These are phyloP conservation scores for Cataglyphis rosenhaueri DNA, from an alignment of 2,888 invertebrate genomes.

Conservation along the genomic window DNA sequence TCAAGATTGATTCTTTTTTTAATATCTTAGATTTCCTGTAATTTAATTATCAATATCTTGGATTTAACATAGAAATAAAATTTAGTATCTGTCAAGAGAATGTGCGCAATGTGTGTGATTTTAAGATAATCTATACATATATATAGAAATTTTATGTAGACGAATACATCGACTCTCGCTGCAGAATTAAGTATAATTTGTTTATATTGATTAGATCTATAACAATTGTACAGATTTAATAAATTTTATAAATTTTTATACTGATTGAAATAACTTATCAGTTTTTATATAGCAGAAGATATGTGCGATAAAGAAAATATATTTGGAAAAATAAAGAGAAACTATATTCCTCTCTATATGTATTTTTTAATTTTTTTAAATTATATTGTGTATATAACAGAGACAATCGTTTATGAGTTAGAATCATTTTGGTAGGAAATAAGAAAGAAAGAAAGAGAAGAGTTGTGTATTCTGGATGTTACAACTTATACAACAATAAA, in stretches of 20 bases:
- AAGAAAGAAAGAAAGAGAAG: neutral
- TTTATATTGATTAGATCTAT: slow-evolving; percentile 18
- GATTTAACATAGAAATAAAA: neutral
- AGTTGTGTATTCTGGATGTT: neutral
- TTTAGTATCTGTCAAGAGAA: slow-evolving; percentile 7
- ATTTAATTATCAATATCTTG: neutral
- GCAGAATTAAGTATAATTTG: slow-evolving; percentile 34
- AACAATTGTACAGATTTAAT: slow-evolving; percentile 38
- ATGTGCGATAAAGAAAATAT: slow-evolving; percentile 31
- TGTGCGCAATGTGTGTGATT: slow-evolving; percentile 2
- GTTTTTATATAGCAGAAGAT: neutral
- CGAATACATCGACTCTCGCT: neutral
- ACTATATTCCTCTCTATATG: neutral
- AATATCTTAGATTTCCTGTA: neutral
- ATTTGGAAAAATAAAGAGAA: slow-evolving; percentile 9
- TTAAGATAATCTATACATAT: slow-evolving; percentile 6
- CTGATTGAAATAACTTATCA: slow-evolving; percentile 3
- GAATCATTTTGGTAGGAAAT: neutral
- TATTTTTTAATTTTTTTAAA: neutral
- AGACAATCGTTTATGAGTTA: neutral
- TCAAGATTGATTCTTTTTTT: neutral
- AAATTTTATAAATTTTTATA: slow-evolving; percentile 20
- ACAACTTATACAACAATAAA: neutral
- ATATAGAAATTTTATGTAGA: slow-evolving; percentile 22
- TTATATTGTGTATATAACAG: neutral